Conservation (phyloP, 2,888 invertebrate genomes). For the Tineola bisselliella region DNA sequence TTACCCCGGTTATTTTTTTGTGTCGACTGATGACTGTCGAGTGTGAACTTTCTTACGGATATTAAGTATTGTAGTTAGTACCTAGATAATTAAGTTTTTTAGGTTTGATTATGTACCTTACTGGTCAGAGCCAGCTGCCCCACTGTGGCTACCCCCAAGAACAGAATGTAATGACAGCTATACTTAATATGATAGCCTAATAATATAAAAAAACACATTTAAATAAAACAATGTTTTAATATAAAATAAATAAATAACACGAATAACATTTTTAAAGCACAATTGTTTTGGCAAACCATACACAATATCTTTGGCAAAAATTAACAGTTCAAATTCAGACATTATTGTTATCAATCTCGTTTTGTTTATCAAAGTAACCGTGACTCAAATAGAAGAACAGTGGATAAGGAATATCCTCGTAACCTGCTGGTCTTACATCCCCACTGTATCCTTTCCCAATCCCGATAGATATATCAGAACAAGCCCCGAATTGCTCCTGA, state of each 20-base stretch:
- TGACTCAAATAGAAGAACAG: constrained; percentile 25
- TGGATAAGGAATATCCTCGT: constrained; percentile 25
- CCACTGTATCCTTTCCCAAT: constrained; percentile 41
- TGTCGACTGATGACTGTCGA: no score
- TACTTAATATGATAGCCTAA: no score
- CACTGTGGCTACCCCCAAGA: no score
- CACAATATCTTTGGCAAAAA: background rate
- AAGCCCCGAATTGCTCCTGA: constrained; percentile 86
- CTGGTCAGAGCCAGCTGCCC: no score
- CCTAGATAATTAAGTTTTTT: no score
- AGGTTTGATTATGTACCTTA: no score
- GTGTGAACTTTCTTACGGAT: no score
- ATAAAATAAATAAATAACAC: background rate
- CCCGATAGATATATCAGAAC: constrained; percentile 79
- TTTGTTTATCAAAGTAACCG: constrained; percentile 27
- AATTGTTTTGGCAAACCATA: background rate
- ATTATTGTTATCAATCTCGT: background rate
- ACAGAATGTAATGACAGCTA: no score
- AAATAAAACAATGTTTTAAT: background rate
- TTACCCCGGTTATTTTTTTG: no score
- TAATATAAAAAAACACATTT: no score
- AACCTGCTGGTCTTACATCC: constrained; percentile 24
- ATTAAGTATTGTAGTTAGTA: no score
- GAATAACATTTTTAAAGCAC: background rate
- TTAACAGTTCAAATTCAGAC: no score